Evolutionary conservation across 2,113 vertebrate genomes (phyloP).

Genomic region (Mola mola): DNA sequence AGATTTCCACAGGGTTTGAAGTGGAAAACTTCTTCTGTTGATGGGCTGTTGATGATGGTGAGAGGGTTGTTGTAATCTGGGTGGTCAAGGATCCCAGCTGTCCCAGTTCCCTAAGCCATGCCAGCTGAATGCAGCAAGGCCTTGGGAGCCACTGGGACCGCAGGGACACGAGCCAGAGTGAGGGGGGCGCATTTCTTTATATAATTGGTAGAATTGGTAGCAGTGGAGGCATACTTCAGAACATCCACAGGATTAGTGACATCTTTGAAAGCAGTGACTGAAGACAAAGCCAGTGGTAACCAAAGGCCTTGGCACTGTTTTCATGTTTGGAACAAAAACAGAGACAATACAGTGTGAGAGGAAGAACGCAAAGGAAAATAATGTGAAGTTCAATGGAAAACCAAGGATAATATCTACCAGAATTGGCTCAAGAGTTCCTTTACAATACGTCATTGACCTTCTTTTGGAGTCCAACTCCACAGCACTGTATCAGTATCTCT

Average conservation of each 20-base stretch:
- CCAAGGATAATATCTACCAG: constrained; percentile 27
- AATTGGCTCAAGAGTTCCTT: constrained; percentile 10
- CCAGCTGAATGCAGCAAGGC: constrained; percentile 65
- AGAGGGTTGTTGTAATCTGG: constrained; percentile 61
- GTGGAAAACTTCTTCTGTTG: constrained; percentile 62
- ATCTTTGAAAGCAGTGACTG: constrained; percentile 49
- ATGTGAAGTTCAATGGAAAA: constrained; percentile 23
- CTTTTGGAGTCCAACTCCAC: constrained; percentile 33
- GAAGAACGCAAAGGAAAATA: constrained; percentile 8
- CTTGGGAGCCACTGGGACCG: constrained; percentile 49
- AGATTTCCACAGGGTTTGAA: constrained; percentile 39
- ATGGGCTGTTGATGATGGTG: constrained; percentile 61
- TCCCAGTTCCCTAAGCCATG: constrained; percentile 45
- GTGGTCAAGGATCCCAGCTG: constrained; percentile 75
- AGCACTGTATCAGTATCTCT: constrained; percentile 22
- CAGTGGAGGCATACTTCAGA: constrained; percentile 32
- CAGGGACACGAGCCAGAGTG: constrained; percentile 36
- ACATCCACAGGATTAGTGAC: constrained; percentile 57
- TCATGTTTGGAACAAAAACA: constrained; percentile 47
- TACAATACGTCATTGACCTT: constrained; percentile 21
- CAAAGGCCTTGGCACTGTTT: constrained; percentile 26
- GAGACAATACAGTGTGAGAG: constrained; percentile 26
- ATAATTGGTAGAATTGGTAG: constrained; percentile 46
- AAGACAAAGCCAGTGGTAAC: constrained; percentile 40
- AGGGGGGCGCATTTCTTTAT: constrained; percentile 35